These are phyloP conservation scores for Clarias batrachus DNA, from an alignment of 2,113 vertebrate species.

Conservation along the genomic window DNA sequence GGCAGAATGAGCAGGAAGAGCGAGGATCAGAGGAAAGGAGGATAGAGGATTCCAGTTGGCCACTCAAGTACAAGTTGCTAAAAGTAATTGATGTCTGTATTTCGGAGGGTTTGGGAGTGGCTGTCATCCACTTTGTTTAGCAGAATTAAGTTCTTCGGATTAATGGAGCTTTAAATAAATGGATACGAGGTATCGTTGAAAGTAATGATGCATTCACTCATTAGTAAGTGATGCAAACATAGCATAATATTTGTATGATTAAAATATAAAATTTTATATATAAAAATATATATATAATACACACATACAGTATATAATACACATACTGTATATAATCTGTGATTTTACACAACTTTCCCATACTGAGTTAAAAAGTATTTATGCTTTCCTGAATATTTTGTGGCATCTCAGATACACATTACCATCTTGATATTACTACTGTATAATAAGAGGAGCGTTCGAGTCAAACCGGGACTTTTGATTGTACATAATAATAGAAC, in stretches of 20 bases:
- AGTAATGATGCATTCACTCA: neutral
- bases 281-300: no score
- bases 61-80: neutral
- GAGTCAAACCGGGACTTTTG: no score
- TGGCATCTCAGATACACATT: neutral
- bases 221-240: neutral
- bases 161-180: neutral
- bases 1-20: neutral
- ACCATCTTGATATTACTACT: neutral
- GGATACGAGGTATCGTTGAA: neutral
- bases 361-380: neutral
- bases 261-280: neutral
- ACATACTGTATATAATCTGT: neutral
- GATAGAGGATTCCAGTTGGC: constrained; percentile 6
- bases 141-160: neutral
- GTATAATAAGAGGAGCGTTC: no score
- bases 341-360: neutral
- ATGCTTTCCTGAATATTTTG: neutral
- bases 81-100: neutral
- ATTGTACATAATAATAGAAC: no score
- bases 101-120: neutral
- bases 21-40: neutral
- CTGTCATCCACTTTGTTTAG: constrained; percentile 7
- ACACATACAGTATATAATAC: no score
- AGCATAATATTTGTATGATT: neutral